A percentile compares a stretch with the other conserved stretches of the same genome.
These are phyloP conservation scores for Gouania willdenowi DNA, from an alignment of 2,797 vertebrate species.

Conservation along the genomic window DNA sequence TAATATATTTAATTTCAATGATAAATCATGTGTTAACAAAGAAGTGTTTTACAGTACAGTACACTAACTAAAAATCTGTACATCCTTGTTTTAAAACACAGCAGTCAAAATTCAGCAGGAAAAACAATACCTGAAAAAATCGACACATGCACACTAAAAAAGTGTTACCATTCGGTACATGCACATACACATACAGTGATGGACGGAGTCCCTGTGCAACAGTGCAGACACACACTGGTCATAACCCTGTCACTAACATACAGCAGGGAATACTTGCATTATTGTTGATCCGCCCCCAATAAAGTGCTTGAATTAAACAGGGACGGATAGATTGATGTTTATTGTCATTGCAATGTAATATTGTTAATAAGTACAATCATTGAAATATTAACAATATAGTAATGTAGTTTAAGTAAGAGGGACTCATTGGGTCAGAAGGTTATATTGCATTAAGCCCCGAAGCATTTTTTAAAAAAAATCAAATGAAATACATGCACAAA, in stretches of 20 bases:
- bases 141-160: slow-evolving; percentile 47
- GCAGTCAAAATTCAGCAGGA: slow-evolving; percentile 10
- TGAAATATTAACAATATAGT: too few species aligned
- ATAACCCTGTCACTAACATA: slow-evolving; percentile 19
- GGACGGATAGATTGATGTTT: too few species aligned
- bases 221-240: slow-evolving; percentile 17
- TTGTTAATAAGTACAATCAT: too few species aligned
- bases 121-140: slow-evolving; percentile 11
- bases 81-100: slow-evolving; percentile 16
- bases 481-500: background rate
- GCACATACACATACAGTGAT: slow-evolving; percentile 36
- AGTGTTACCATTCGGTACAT: slow-evolving; percentile 38
- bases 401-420: slow-evolving; percentile 10
- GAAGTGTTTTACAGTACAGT: slow-evolving; percentile 40
- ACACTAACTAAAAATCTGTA: slow-evolving; percentile 34
- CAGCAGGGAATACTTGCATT: slow-evolving; percentile 26
- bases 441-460: slow-evolving; percentile 41
- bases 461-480: slow-evolving; percentile 6
- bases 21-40: slow-evolving; percentile 40
- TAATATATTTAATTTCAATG: slow-evolving; percentile 52
- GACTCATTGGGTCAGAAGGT: slow-evolving; percentile 17
- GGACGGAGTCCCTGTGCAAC: slow-evolving; percentile 20
- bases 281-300: too few species aligned
- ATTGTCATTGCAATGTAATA: too few species aligned
- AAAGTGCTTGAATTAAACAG: too few species aligned